These are phyloP conservation scores for Mesoligia furuncula DNA, from an alignment of 2,888 invertebrate genomes.

Conservation along the genomic window DNA sequence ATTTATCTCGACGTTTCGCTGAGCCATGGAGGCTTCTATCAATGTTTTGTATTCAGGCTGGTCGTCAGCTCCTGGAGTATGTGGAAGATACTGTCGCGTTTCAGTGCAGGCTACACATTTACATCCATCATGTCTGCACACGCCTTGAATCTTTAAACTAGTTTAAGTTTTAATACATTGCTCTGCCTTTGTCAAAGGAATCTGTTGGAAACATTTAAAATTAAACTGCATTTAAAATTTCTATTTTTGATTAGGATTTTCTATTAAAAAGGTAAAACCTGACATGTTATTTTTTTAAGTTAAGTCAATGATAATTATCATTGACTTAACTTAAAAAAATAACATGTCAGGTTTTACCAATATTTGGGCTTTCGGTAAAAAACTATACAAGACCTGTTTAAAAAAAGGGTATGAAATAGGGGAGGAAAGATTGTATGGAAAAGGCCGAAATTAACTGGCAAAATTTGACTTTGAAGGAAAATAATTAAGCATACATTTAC, in stretches of 20 bases:
- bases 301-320: not conserved
- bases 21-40: conserved; percentile 21
- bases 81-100: conserved; percentile 16
- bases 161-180: conserved; percentile 1
- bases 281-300: not conserved
- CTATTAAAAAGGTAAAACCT: too few relatives aligned
- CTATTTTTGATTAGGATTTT: too few relatives aligned
- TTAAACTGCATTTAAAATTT: too few relatives aligned
- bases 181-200: not conserved
- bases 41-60: conserved; percentile 34
- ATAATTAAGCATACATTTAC: too few relatives aligned
- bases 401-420: not conserved
- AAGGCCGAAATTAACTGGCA: not conserved
- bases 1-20: conserved; percentile 32
- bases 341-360: too few relatives aligned
- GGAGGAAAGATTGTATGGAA: not conserved
- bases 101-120: conserved; percentile 17
- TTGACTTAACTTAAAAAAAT: too few relatives aligned
- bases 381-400: too few relatives aligned
- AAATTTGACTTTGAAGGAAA: too few relatives aligned
- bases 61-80: conserved; percentile 12
- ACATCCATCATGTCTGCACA: conserved; percentile 26
- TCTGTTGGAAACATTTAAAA: too few relatives aligned
- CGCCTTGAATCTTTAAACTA: conserved; percentile 33
- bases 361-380: not conserved